Base-by-base conservation (phyloP, 2,888 invertebrate species). In the Fissipunctia ypsillon region DNA sequence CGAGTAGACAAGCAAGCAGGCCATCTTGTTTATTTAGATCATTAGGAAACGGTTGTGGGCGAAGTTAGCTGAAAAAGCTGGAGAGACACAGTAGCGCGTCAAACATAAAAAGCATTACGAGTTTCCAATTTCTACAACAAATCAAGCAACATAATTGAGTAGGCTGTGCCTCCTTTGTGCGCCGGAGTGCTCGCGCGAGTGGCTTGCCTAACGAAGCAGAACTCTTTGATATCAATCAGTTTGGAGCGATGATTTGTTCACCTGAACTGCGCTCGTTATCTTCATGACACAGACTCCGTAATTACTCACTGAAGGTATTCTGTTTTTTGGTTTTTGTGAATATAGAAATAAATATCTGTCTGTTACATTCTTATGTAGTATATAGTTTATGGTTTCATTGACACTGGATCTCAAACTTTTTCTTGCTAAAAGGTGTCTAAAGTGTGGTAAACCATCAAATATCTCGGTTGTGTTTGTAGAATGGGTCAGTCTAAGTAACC, bases 131-230 rank as follows among this genome's bases (percentile, higher is more conserved):
- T 41, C 19, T 31, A 35, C 4, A 38, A 38, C 48, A 64, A 48
- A 54, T 57, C 19, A 45, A 64, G 25, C 0, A 25, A n/a, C 16
- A n/a, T 35, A 56, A 56, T 41, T 25, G n/a, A 48, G 48, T 38
- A 54, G 19, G 28, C 16, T 5, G 25, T 28, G 45, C 16, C 19
- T 50, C 19, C 19, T 67, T 41, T n/a, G 57, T 56, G 12, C 28
- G 43, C 57, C 6, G 16, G 31, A 54, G 65, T 31, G 68, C 10
- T 43, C 64, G 76, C 68, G 64, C 43, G 43, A 28, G 3, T 54
- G 19, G 28, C 48, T 66, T 38, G 54, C n/a, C 35, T 71, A 60
- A 71, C 60, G 41, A 76, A 64, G 35, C 64, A 64, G 71, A 69
- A 45, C 48, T 35, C 38, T 75, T 76, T 48, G 61, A 52, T 50